Percentiles rank a stretch among this genome's conserved stretches.
Conservation (phyloP, 2,888 invertebrate genomes). For the Cistogaster globosa region DNA sequence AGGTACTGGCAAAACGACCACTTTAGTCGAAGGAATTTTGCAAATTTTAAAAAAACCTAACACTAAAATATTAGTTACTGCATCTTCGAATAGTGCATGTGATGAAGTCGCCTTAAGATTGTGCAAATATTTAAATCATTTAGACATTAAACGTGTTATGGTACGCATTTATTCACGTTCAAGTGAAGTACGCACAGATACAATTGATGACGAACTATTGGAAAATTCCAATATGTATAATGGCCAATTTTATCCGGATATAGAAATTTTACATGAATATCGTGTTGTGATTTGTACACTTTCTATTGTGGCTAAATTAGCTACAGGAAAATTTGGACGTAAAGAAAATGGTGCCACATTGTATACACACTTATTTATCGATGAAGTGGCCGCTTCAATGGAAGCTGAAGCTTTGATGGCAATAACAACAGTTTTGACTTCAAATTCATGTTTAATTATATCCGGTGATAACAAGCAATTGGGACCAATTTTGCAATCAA, state of each 20-base stretch:
- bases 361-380: conserved; percentile 89
- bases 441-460: conserved; percentile 43
- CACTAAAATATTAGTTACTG: conserved; percentile 85
- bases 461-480: conserved; percentile 89
- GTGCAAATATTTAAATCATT: conserved; percentile 73
- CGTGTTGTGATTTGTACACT: conserved; percentile 87
- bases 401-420: conserved; percentile 88
- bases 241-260: conserved; percentile 81
- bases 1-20: conserved; percentile 89
- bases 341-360: conserved; percentile 52
- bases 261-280: conserved; percentile 84
- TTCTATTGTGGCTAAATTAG: conserved; percentile 83
- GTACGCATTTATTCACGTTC: conserved; percentile 83
- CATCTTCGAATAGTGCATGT: conserved; percentile 89
- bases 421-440: conserved; percentile 46
- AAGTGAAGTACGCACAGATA: conserved; percentile 80
- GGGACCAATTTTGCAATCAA: conserved; percentile 86
- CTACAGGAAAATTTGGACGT: conserved; percentile 82
- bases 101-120: conserved; percentile 86
- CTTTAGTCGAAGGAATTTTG: conserved; percentile 87
- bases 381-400: conserved; percentile 90
- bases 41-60: conserved; percentile 83
- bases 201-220: conserved; percentile 79
- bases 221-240: conserved; percentile 83
- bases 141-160: conserved; percentile 75